Conservation (phyloP, 2,888 invertebrate genomes). For the Xanthorhoe spadicearia region DNA sequence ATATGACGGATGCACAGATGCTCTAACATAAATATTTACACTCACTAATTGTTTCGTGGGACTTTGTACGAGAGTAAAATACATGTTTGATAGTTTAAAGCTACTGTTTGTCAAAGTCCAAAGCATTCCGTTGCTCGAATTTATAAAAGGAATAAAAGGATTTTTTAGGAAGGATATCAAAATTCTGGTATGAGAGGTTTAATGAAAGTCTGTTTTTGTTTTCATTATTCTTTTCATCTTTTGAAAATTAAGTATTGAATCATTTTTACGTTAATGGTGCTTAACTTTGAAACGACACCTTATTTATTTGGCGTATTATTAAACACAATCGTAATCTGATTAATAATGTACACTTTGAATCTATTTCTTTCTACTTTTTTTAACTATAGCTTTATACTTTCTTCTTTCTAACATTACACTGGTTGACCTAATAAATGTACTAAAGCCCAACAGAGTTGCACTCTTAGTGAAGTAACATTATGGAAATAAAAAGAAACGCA, state of each 20-base stretch:
- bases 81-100: slow-evolving; percentile 5
- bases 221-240: too few relatives aligned
- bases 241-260: too few relatives aligned
- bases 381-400: background rate
- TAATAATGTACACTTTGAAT: too few relatives aligned
- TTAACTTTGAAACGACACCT: too few relatives aligned
- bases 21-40: slow-evolving; percentile 39
- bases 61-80: slow-evolving; percentile 12
- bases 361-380: too few relatives aligned
- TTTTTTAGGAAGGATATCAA: background rate
- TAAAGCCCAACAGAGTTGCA: background rate
- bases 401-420: background rate
- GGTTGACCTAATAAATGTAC: background rate
- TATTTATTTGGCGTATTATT: too few relatives aligned
- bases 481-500: slow-evolving; percentile 62
- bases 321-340: too few relatives aligned
- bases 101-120: slow-evolving; percentile 6
- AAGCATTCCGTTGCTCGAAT: background rate
- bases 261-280: too few relatives aligned
- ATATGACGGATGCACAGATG: slow-evolving; percentile 42
- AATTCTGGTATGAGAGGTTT: too few relatives aligned
- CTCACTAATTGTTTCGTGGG: slow-evolving; percentile 39
- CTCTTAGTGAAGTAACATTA: slow-evolving; percentile 43
- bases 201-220: too few relatives aligned
- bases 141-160: background rate